Conservation (phyloP, 2,113 vertebrate genomes). For the Blennius ocellaris region DNA sequence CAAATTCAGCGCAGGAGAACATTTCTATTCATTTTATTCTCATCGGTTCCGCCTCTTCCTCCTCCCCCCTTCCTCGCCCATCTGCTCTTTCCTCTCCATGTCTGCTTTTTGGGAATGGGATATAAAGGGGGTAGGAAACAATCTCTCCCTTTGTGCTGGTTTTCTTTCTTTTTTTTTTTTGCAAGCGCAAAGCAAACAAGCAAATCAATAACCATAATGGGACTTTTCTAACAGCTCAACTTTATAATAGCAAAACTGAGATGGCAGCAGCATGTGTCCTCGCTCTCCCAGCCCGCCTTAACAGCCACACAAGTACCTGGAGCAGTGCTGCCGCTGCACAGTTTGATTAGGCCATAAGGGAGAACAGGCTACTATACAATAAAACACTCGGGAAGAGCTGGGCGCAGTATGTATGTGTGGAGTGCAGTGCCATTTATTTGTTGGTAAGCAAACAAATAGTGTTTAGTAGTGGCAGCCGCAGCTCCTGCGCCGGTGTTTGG, state of each 20-base stretch:
- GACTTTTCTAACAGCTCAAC: conserved; percentile 65
- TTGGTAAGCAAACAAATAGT: neutral
- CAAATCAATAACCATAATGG: conserved; percentile 79
- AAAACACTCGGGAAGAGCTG: conserved; percentile 15
- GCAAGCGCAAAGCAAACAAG: conserved; percentile 71
- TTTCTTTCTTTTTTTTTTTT: conserved; percentile 51
- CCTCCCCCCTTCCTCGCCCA: too few relatives aligned
- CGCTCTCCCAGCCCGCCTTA: conserved; percentile 52
- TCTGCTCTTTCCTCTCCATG: neutral
- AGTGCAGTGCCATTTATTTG: neutral
- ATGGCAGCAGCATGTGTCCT: conserved; percentile 66
- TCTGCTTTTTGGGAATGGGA: conserved; percentile 38
- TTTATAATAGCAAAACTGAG: conserved; percentile 68
- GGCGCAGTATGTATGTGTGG: too few relatives aligned
- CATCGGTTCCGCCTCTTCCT: neutral
- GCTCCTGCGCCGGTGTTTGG: neutral
- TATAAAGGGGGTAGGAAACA: conserved; percentile 38
- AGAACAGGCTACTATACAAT: conserved; percentile 37
- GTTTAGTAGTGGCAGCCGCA: neutral
- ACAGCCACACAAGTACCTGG: conserved; percentile 49
- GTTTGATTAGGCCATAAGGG: conserved; percentile 69
- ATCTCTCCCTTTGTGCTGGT: conserved; percentile 48
- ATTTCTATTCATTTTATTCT: conserved; percentile 44
- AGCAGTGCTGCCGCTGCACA: conserved; percentile 27
- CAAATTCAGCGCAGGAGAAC: conserved; percentile 30